Evolutionary conservation across 2,888 invertebrate genomes (phyloP).

Genomic region (Aelia acuminata): DNA sequence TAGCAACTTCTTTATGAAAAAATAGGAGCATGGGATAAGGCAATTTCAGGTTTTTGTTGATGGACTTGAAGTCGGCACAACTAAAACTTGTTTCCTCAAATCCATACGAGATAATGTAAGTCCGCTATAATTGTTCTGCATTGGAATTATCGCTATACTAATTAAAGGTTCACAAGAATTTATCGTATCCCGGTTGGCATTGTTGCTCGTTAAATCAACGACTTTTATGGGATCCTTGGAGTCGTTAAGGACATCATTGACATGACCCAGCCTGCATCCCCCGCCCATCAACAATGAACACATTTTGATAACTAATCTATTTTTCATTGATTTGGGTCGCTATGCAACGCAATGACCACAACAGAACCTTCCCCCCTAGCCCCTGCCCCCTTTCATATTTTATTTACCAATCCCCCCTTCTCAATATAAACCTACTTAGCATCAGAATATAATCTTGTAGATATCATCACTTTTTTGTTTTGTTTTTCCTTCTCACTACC

Average conservation of each 20-base stretch:
- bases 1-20: no score
- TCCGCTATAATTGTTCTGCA: background rate
- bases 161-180: background rate
- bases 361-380: background rate
- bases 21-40: no score
- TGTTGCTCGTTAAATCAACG: background rate
- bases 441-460: background rate
- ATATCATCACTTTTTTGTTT: no score
- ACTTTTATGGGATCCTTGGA: background rate
- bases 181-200: background rate
- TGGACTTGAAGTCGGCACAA: background rate
- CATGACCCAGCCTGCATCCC: background rate
- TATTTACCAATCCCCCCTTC: background rate
- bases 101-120: no score
- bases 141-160: background rate
- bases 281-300: slow-evolving; percentile 28
- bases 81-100: background rate
- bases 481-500: no score
- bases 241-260: background rate
- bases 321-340: slow-evolving; percentile 41
- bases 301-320: slow-evolving; percentile 37
- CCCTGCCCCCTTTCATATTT: background rate
- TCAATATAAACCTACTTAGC: background rate
- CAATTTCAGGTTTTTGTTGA: no score
- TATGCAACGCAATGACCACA: background rate